Conservation (phyloP, 2,797 vertebrate genomes). For the Borostomias antarcticus region DNA sequence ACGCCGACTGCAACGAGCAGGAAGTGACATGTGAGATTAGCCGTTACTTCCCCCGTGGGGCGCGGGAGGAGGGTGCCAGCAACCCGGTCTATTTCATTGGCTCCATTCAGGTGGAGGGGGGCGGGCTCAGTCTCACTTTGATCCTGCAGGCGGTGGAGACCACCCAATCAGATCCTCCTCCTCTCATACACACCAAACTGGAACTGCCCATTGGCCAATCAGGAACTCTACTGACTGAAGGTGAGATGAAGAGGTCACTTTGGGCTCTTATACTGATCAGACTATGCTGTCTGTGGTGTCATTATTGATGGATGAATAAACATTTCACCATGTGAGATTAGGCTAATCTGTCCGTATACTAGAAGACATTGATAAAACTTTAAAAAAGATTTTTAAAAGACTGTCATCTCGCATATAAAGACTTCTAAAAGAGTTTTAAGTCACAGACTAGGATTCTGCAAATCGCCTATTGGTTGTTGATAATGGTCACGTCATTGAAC, state of each 20-base stretch:
- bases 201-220: slow-evolving; percentile 73
- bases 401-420: too few species aligned
- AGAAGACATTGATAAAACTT: too few species aligned
- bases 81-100: slow-evolving; percentile 70
- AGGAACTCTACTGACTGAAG: slow-evolving; percentile 71
- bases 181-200: slow-evolving; percentile 68
- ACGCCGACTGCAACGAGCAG: slow-evolving; percentile 79
- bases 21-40: slow-evolving; percentile 83
- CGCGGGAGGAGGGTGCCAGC: slow-evolving; percentile 34
- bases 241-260: slow-evolving; percentile 51
- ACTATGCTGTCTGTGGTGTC: background rate
- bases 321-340: too few species aligned
- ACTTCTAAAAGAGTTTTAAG: too few species aligned
- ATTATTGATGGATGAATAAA: too few species aligned
- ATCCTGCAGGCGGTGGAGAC: slow-evolving; percentile 70
- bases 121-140: slow-evolving; percentile 72
- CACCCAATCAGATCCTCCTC: slow-evolving; percentile 23
- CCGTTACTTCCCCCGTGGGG: slow-evolving; percentile 57
- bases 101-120: slow-evolving; percentile 70
- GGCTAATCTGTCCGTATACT: too few species aligned
- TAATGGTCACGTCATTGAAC: too few species aligned
- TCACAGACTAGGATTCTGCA: too few species aligned
- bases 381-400: too few species aligned
- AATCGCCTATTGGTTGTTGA: too few species aligned
- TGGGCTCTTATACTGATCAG: background rate